Evolutionary conservation across 2,797 vertebrate species (phyloP).

Genomic region (Microctenopoma lineatum): DNA sequence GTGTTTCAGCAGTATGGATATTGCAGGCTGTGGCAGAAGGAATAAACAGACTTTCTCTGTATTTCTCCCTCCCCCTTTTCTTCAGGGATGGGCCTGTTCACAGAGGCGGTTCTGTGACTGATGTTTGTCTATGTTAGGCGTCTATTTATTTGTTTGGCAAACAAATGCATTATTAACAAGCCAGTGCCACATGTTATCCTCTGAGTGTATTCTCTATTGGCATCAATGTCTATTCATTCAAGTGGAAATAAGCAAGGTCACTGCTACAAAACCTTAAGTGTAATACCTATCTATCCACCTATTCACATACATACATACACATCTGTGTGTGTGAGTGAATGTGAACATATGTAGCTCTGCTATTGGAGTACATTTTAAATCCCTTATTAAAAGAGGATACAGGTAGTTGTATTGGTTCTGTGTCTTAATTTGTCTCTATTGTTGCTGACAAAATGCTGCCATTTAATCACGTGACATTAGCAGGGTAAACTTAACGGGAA

Average conservation of each 20-base stretch:
- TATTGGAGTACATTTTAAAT: conserved; percentile 24
- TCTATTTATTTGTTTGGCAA: conserved; percentile 81
- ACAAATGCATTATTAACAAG: conserved; percentile 82
- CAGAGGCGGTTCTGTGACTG: conserved; percentile 77
- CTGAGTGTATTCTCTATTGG: conserved; percentile 53
- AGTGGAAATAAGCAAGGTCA: conserved; percentile 69
- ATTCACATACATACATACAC: too few species aligned
- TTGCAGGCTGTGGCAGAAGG: conserved; percentile 77
- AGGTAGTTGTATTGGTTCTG: conserved; percentile 46
- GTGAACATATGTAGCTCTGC: conserved; percentile 5
- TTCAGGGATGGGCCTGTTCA: conserved; percentile 74
- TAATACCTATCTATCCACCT: not conserved
- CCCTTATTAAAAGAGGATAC: conserved; percentile 24
- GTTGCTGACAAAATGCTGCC: conserved; percentile 41
- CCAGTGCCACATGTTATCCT: conserved; percentile 70
- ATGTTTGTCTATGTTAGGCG: conserved; percentile 79
- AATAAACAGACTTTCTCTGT: conserved; percentile 79
- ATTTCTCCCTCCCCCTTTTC: conserved; percentile 39
- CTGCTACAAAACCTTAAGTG: conserved; percentile 19
- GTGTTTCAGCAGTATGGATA: conserved; percentile 81
- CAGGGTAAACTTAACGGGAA: conserved; percentile 51
- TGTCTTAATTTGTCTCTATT: conserved; percentile 30
- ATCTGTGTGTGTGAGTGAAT: not conserved
- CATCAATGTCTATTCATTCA: conserved; percentile 64
- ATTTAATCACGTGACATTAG: conserved; percentile 60